A percentile compares a stretch with the other conserved stretches of the same genome.
These are phyloP conservation scores for Psophia crepitans DNA, from an alignment of 2,113 vertebrate genomes.

Conservation along the genomic window DNA sequence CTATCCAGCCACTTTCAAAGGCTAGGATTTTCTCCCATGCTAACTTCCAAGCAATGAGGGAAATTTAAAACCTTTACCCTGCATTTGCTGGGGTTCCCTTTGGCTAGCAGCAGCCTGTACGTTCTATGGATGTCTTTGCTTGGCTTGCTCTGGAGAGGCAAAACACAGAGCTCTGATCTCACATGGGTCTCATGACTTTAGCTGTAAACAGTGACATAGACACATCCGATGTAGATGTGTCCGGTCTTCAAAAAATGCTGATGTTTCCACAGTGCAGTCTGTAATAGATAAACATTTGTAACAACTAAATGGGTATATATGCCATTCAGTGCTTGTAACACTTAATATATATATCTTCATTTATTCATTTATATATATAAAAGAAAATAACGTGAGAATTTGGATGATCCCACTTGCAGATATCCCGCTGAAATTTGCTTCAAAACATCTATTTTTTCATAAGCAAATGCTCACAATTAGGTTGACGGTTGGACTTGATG, in stretches of 20 bases:
- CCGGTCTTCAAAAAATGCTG: not conserved
- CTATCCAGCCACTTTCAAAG: conserved; percentile 4
- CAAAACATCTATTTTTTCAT: not conserved
- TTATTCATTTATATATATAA: not conserved
- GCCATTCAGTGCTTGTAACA: not conserved
- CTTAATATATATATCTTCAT: not conserved
- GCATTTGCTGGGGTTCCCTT: conserved; percentile 62
- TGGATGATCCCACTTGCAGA: not conserved
- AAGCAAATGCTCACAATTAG: fast-evolving
- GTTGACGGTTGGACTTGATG: no score
- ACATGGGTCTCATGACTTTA: not conserved
- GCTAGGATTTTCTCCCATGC: not conserved
- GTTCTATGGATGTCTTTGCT: conserved; percentile 13
- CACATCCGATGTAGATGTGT: not conserved
- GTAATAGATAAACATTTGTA: not conserved
- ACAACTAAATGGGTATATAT: not conserved
- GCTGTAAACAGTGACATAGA: not conserved
- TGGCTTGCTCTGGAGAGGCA: conserved; percentile 16
- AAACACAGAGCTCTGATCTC: not conserved
- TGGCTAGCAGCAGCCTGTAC: conserved; percentile 30
- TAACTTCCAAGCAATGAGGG: conserved; percentile 42
- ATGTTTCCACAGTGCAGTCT: not conserved
- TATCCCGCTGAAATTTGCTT: not conserved
- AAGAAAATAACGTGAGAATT: not conserved
- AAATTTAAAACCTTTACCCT: not conserved